A percentile compares a stretch with the other conserved stretches of the same genome.
These are phyloP conservation scores for Cheumatopsyche charites DNA, from an alignment of 1,140 invertebrate species.

Conservation along the genomic window DNA sequence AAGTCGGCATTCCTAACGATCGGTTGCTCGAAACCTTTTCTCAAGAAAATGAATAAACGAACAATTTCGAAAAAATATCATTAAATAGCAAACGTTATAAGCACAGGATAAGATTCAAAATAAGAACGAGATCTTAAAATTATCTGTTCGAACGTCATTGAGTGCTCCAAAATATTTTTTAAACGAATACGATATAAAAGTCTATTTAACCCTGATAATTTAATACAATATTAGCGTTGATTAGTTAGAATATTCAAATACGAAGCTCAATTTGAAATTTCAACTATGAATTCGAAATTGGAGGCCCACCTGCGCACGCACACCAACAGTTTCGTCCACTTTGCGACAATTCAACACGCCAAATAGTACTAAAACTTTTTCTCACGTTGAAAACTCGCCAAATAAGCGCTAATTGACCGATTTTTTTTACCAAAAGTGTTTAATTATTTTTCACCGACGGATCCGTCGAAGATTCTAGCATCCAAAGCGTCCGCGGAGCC, in stretches of 20 bases:
- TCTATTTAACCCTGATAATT: too few relatives aligned
- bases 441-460: slow-evolving; percentile 12
- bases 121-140: too few relatives aligned
- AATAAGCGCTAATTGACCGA: not conserved
- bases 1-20: too few relatives aligned
- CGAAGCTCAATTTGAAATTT: not conserved
- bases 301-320: not conserved
- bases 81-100: too few relatives aligned
- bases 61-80: too few relatives aligned
- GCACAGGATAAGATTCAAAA: too few relatives aligned
- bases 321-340: not conserved
- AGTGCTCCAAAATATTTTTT: too few relatives aligned
- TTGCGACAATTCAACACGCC: slow-evolving; percentile 38
- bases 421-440: not conserved
- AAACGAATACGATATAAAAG: too few relatives aligned
- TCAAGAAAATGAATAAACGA: too few relatives aligned
- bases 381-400: slow-evolving; percentile 39
- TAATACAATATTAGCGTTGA: too few relatives aligned
- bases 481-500: not conserved
- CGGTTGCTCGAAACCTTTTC: not conserved
- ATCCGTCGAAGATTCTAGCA: not conserved
- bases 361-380: slow-evolving; percentile 46
- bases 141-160: too few relatives aligned
- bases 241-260: too few relatives aligned
- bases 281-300: not conserved